Base-by-base conservation (phyloP, 2,113 vertebrate species). In the Osmerus mordax region DNA sequence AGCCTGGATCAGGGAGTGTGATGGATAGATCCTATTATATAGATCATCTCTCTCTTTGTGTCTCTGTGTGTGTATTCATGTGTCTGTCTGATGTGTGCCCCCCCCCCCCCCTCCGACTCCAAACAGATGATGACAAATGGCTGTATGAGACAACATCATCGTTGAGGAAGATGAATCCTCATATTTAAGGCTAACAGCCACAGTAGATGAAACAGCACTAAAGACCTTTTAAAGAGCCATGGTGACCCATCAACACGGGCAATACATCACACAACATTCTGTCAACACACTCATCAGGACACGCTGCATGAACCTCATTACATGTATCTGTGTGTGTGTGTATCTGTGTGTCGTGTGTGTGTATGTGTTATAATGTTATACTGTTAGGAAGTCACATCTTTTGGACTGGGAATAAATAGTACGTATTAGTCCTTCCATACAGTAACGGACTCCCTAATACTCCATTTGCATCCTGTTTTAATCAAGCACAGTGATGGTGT, bases 391-490 rank as follows among this genome's bases (percentile, higher is more conserved):
- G 41, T 47, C 41, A 47, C 41, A 47, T 47, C 41, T 47, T 47
- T 12, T 47, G 41, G 41, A 47, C 32, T 3, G 32, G 32, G 32
- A 36, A 36, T 47, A 11, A 12, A 47, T 7, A 11, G 41, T 11
- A 23, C 58, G 21, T 15, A 60, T 8, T 13, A 59, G 18, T 3
- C 56, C 11, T 12, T 59, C 56, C 18, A 59, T 19, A 59, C 2
- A 9, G 21, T 21, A 18, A 36, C 4, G 32, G 32, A 47, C 41
- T 47, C 9, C 8, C 9, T 47, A 47, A 47, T 47, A 47, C 41
- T 12, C 41, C 41, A 85, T 84, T 87, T 84, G 86, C 76, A 81
- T 82, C 81, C 63, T 86, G 73, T 79, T 69, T 84, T 82, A 87
- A 88, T 86, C 78, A 86, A 84, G 79, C 81, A 67, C 73, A 71